A percentile compares a stretch with the other conserved stretches of the same genome.
These are phyloP conservation scores for Malthinus seriepunctatus DNA, from an alignment of 2,888 invertebrate species.

Conservation along the genomic window DNA sequence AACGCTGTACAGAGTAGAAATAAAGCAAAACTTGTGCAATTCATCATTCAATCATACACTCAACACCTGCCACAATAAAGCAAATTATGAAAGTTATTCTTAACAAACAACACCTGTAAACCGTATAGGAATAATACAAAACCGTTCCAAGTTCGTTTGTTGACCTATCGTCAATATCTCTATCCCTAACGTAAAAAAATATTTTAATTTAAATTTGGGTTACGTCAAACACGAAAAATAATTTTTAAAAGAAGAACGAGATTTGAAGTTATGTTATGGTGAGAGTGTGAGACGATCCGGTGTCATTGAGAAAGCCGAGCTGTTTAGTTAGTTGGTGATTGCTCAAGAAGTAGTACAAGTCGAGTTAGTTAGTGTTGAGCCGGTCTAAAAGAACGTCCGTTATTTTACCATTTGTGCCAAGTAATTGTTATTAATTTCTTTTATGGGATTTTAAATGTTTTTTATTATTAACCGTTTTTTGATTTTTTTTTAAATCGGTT, in stretches of 20 bases:
- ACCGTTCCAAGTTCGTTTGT: no score
- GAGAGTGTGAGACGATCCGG: slow-evolving; percentile 43
- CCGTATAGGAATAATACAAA: no score
- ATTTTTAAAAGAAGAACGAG: slow-evolving; percentile 31
- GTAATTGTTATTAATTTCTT: slow-evolving; percentile 27
- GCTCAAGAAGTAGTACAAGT: slow-evolving; percentile 43
- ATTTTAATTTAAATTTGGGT: slow-evolving; percentile 7
- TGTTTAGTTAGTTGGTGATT: slow-evolving; percentile 36
- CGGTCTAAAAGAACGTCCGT: slow-evolving; percentile 38
- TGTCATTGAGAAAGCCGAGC: slow-evolving; percentile 45
- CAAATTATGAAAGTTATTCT: background rate
- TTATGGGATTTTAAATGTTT: slow-evolving; percentile 15
- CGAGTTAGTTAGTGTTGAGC: slow-evolving; percentile 35
- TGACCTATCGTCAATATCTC: no score
- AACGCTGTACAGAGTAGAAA: no score
- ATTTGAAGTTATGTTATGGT: slow-evolving; percentile 30
- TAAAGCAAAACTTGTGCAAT: no score
- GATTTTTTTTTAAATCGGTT: slow-evolving; percentile 7
- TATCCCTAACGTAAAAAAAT: background rate
- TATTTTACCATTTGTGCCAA: slow-evolving; percentile 37
- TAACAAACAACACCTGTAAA: background rate
- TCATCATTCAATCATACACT: background rate
- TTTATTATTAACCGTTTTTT: slow-evolving; percentile 7
- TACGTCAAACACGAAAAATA: slow-evolving; percentile 14
- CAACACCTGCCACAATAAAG: background rate